Evolutionary conservation across 2,113 vertebrate species (phyloP).

Genomic region (Egretta garzetta): DNA sequence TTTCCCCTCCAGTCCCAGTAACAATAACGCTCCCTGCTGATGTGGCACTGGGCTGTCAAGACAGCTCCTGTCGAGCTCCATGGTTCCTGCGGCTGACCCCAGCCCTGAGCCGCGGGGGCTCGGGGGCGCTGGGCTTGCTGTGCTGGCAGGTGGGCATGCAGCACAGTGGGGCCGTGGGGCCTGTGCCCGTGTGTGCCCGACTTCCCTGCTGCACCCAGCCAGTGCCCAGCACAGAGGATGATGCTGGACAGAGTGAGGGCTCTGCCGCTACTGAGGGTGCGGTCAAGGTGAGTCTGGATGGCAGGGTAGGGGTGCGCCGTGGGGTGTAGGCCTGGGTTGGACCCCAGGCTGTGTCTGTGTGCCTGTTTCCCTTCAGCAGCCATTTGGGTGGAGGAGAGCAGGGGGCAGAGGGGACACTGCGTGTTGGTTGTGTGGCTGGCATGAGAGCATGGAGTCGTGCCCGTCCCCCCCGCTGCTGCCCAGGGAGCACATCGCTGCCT

Average conservation of each 20-base stretch:
- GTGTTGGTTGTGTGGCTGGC: accelerated
- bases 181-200: accelerated
- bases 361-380: neutral
- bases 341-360: accelerated
- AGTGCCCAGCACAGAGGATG: accelerated
- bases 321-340: neutral
- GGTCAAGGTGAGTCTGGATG: neutral
- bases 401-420: neutral
- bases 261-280: neutral
- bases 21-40: accelerated
- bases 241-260: neutral
- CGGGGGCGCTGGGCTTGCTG: accelerated
- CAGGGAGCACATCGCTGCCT: neutral
- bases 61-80: neutral
- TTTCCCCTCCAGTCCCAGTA: neutral
- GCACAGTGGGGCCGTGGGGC: accelerated
- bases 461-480: accelerated
- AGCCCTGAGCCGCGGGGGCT: accelerated
- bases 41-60: neutral
- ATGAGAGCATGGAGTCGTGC: accelerated
- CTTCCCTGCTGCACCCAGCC: neutral
- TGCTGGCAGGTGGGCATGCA: neutral
- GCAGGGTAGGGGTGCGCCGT: neutral
- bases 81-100: accelerated
- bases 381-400: neutral